A percentile compares a stretch with the other conserved stretches of the same genome.
phyloP scores from a whole-genome alignment of 1,140 invertebrate genomes.

The Drosophila sturtevanti region DNA sequence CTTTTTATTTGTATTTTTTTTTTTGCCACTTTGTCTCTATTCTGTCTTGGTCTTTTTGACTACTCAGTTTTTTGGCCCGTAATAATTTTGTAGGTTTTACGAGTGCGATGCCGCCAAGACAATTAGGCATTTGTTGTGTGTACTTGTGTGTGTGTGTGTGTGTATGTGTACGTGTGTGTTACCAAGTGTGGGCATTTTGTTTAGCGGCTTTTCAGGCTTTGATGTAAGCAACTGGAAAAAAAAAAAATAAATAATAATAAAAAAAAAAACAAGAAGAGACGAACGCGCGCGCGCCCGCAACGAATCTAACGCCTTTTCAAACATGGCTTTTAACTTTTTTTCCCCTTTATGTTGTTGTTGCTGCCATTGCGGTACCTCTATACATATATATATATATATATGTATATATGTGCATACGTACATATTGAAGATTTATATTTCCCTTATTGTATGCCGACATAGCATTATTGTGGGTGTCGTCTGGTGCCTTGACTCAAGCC shows the following conservation, averaged over 20 bases:
- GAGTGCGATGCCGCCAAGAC: constrained; percentile 72
- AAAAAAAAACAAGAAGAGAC: constrained; percentile 20
- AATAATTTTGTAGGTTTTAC: constrained; percentile 81
- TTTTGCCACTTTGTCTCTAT: constrained; percentile 29
- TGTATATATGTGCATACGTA: no score
- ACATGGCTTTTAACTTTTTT: constrained; percentile 65
- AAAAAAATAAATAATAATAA: background rate
- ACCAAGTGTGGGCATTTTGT: constrained; percentile 78
- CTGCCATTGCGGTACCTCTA: constrained; percentile 21
- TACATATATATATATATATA: constrained; percentile 6
- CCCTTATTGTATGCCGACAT: constrained; percentile 70
- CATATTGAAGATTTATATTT: constrained; percentile 77
- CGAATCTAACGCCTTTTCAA: constrained; percentile 80
- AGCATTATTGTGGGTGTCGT: constrained; percentile 75
- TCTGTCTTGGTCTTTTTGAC: constrained; percentile 17
- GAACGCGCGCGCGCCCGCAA: constrained; percentile 65
- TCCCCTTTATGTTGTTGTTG: constrained; percentile 20
- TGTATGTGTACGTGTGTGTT: constrained; percentile 16
- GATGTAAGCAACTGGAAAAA: constrained; percentile 70
- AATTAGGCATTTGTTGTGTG: constrained; percentile 77
- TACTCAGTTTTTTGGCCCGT: constrained; percentile 36
- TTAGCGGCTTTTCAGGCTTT: constrained; percentile 75
- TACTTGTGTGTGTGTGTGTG: constrained; percentile 11
- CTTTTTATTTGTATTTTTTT: constrained; percentile 10
- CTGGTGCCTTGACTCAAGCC: constrained; percentile 62